Conservation (phyloP, 1,140 invertebrate species). For the Oncopodura yosiiana region DNA sequence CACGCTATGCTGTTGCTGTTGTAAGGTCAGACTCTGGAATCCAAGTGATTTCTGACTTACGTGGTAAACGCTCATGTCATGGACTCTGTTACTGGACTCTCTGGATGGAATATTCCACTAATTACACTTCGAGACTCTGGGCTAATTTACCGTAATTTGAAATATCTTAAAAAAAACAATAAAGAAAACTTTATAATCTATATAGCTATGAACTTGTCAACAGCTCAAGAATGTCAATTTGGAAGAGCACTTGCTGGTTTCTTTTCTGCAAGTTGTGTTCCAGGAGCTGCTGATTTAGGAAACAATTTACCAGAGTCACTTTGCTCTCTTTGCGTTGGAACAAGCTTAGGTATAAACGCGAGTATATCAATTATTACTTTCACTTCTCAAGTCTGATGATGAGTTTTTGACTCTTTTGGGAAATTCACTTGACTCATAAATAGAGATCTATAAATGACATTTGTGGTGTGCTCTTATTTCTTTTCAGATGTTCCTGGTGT, state of each 20-base stretch:
- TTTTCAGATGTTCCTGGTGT: constrained; percentile 25
- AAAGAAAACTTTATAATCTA: too few relatives aligned
- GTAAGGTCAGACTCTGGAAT: constrained; percentile 32
- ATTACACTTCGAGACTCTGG: constrained; percentile 27
- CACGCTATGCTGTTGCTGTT: constrained; percentile 26
- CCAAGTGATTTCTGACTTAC: constrained; percentile 28
- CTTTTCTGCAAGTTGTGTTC: constrained; percentile 31
- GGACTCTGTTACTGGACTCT: constrained; percentile 27
- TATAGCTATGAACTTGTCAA: too few relatives aligned
- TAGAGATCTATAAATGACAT: background rate
- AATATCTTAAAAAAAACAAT: too few relatives aligned
- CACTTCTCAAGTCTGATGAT: background rate
- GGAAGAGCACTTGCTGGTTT: constrained; percentile 26
- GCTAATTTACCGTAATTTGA: constrained; percentile 29
- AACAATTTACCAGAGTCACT: constrained; percentile 27
- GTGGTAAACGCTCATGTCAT: constrained; percentile 33
- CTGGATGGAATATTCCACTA: constrained; percentile 34
- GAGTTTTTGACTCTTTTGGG: too few relatives aligned
- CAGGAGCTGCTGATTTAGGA: constrained; percentile 22
- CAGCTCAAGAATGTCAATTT: constrained; percentile 28
- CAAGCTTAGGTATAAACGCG: constrained; percentile 20
- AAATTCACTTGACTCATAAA: too few relatives aligned
- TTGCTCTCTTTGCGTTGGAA: constrained; percentile 33
- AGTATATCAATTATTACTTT: background rate
- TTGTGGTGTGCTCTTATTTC: constrained; percentile 1